Conservation (phyloP, 2,888 invertebrate species). For the Perdita meconis region DNA sequence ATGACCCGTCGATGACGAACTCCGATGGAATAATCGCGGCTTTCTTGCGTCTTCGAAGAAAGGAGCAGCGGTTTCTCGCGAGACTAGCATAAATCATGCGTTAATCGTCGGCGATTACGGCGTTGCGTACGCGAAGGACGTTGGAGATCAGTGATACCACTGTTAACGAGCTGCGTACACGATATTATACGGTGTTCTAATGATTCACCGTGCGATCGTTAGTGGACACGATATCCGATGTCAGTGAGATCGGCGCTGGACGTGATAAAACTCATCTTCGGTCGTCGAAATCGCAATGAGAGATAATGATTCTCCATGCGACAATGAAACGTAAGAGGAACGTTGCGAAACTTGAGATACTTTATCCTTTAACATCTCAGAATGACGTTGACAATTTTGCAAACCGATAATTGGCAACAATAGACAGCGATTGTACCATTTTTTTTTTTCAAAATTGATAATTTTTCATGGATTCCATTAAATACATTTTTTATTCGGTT, state of each 20-base stretch:
- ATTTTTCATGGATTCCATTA: too few relatives aligned
- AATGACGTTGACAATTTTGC: too few relatives aligned
- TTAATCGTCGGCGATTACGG: constrained; percentile 26
- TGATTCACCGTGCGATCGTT: constrained; percentile 48
- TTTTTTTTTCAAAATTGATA: too few relatives aligned
- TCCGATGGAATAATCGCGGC: background rate
- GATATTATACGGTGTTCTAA: constrained; percentile 19
- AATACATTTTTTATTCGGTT: too few relatives aligned
- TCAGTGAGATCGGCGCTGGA: constrained; percentile 18
- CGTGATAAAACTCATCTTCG: constrained; percentile 20
- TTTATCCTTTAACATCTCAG: too few relatives aligned
- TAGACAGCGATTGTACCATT: too few relatives aligned
- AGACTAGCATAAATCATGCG: constrained; percentile 33
- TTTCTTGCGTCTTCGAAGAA: constrained; percentile 20
- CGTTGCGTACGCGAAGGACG: constrained; percentile 50
- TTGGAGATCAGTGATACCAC: constrained; percentile 40
- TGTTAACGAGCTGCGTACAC: constrained; percentile 33
- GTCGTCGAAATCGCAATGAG: constrained; percentile 12
- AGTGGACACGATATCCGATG: constrained; percentile 13
- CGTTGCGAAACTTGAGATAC: too few relatives aligned
- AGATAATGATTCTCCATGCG: background rate
- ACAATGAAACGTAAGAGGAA: background rate
- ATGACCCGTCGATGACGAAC: background rate
- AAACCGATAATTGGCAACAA: too few relatives aligned
- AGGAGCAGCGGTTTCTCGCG: constrained; percentile 28